Conservation (phyloP, 2,113 vertebrate species). For the Neomonachus schauinslandi region DNA sequence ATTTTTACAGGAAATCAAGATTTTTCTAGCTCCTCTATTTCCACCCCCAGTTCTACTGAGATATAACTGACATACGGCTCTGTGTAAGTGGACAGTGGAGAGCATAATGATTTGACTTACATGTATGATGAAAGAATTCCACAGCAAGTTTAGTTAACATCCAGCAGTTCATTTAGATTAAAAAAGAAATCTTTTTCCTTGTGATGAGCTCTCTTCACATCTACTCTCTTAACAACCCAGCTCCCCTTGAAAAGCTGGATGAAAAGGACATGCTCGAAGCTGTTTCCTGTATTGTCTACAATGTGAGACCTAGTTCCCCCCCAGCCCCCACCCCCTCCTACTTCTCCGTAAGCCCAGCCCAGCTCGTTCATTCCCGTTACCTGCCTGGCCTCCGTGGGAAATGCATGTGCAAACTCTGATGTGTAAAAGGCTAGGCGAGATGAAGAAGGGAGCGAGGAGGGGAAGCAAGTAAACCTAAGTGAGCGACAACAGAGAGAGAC, state of each 20-base stretch:
- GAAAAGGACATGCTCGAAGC: too few relatives aligned
- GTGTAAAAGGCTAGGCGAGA: neutral
- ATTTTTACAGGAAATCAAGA: neutral
- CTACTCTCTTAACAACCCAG: neutral
- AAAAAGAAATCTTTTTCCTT: too few relatives aligned
- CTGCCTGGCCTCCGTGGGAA: neutral
- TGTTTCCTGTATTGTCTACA: too few relatives aligned
- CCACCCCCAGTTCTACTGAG: neutral
- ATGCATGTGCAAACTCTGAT: neutral
- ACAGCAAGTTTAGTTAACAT: neutral
- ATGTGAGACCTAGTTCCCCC: neutral
- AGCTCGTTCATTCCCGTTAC: neutral
- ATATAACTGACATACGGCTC: neutral
- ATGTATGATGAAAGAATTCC: neutral
- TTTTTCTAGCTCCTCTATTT: neutral
- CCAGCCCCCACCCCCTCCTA: rapidly evolving
- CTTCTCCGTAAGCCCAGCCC: neutral
- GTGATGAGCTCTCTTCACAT: neutral
- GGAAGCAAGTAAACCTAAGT: neutral
- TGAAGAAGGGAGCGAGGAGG: neutral
- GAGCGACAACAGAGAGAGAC: neutral
- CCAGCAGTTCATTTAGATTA: neutral
- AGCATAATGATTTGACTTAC: neutral
- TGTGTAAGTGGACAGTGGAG: too few relatives aligned
- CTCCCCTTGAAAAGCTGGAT: neutral